Percentiles rank a stretch among this genome's conserved stretches.
Evolutionary conservation across 2,113 vertebrate genomes (phyloP).

Genomic region (Aix galericulata): DNA sequence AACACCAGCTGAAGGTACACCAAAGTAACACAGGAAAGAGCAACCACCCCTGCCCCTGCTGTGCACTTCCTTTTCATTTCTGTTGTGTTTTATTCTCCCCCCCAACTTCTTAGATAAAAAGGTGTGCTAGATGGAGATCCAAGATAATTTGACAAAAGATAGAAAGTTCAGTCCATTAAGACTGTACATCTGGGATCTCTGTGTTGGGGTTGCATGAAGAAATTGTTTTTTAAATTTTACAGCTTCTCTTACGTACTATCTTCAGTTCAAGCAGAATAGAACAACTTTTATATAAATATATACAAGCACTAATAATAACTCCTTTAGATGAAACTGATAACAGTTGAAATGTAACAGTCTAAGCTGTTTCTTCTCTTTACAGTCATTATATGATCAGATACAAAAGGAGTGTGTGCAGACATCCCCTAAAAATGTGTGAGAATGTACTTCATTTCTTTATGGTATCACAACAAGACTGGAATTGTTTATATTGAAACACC

Average conservation of each 20-base stretch:
- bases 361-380: neutral
- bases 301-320: neutral
- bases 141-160: neutral
- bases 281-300: neutral
- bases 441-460: neutral
- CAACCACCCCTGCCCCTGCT: neutral
- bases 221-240: neutral
- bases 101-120: neutral
- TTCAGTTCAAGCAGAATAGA: neutral
- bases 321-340: neutral
- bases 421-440: neutral
- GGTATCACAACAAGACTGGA: neutral
- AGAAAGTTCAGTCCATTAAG: neutral
- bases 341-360: neutral
- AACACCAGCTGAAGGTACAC: neutral
- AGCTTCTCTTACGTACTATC: neutral
- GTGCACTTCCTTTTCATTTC: neutral
- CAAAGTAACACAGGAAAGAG: neutral
- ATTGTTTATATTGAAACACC: neutral
- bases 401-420: neutral
- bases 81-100: neutral
- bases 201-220: neutral
- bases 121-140: neutral
- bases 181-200: fast-evolving
- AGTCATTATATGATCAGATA: neutral